Evolutionary conservation across 2,888 invertebrate species (phyloP).

Genomic region (Lordiphosa andalusiaca): DNA sequence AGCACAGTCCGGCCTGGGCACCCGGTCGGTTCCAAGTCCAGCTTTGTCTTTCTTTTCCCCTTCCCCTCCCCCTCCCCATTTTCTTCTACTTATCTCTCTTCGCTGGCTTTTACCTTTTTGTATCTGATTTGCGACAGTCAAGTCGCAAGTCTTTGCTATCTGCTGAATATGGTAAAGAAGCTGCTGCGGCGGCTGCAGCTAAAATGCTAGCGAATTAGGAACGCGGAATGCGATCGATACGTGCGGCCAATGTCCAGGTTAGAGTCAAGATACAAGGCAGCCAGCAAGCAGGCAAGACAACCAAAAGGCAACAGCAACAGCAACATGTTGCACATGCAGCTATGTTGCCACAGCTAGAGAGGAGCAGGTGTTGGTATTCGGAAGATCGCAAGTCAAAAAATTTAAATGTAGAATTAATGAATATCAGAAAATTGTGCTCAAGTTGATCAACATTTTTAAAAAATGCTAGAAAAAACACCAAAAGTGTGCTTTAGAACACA

Average conservation of each 20-base stretch:
- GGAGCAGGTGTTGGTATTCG: conserved; percentile 1
- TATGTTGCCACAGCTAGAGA: conserved; percentile 49
- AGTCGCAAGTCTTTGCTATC: conserved; percentile 48
- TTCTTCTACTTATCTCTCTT: background rate
- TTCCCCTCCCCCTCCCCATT: background rate
- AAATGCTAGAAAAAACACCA: too few species aligned
- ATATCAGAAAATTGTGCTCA: too few species aligned
- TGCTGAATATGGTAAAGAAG: conserved; percentile 69
- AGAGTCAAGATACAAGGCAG: conserved; percentile 34
- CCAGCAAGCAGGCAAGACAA: conserved; percentile 35
- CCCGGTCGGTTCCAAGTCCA: background rate
- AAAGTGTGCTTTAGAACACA: too few species aligned
- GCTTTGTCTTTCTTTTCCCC: conserved; percentile 22
- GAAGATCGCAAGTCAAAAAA: too few species aligned
- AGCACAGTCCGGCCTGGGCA: conserved; percentile 26
- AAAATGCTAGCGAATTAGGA: conserved; percentile 74
- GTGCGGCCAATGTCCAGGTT: conserved; percentile 64
- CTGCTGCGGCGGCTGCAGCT: conserved; percentile 34
- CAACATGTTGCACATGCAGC: conserved; percentile 72
- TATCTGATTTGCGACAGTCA: conserved; percentile 75
- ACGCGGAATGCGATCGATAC: conserved; percentile 76
- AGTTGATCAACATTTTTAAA: too few species aligned
- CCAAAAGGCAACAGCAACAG: conserved; percentile 28
- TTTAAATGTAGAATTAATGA: too few species aligned
- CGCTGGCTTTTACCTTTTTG: conserved; percentile 26